phyloP scores from a whole-genome alignment of 2,113 vertebrate species.

The Myotis davidii region DNA sequence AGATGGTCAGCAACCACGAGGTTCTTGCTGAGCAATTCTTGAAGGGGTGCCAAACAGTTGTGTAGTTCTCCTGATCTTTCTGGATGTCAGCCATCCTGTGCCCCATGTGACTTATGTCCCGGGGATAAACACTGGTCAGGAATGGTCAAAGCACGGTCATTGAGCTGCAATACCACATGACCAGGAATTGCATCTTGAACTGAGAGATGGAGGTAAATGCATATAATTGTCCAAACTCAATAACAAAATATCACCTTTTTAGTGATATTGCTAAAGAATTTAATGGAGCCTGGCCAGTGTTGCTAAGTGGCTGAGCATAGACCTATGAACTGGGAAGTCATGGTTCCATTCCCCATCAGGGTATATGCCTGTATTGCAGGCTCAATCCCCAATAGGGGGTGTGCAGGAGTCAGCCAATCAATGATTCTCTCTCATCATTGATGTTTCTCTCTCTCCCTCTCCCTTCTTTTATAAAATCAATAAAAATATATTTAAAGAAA shows the following conservation, averaged over 20 bases:
- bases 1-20: slow-evolving; percentile 79
- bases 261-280: neutral
- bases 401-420: no score
- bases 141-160: neutral
- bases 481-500: no score
- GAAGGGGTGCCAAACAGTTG: slow-evolving; percentile 59
- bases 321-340: no score
- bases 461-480: no score
- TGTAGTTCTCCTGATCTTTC: neutral
- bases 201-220: neutral
- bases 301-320: no score
- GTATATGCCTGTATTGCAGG: no score
- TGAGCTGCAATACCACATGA: neutral
- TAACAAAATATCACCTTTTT: neutral
- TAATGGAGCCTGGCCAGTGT: neutral
- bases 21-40: slow-evolving; percentile 71
- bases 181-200: neutral
- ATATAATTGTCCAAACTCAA: neutral
- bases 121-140: neutral
- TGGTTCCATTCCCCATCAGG: no score
- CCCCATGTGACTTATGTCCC: neutral
- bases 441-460: no score
- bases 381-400: no score
- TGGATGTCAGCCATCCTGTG: neutral
- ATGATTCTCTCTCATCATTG: no score